A percentile compares a stretch with the other conserved stretches of the same genome.
These are phyloP conservation scores for Trachymyrmex septentrionalis DNA, from an alignment of 1,140 invertebrate species.

Conservation along the genomic window DNA sequence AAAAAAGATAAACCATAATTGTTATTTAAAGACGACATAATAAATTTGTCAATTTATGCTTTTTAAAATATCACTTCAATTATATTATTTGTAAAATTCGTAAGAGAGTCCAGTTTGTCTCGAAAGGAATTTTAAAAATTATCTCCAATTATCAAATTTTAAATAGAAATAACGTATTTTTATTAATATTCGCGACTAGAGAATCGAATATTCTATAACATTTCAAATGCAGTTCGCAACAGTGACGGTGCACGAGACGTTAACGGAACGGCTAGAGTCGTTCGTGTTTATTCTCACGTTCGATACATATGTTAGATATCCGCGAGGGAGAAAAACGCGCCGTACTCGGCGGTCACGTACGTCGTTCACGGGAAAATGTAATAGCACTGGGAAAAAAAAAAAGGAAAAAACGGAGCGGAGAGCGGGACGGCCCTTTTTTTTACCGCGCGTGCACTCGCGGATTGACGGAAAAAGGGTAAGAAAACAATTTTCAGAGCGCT, in stretches of 20 bases:
- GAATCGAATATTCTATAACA: background rate
- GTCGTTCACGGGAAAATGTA: slow-evolving; percentile 73
- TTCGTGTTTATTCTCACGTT: slow-evolving; percentile 63
- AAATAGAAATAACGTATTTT: background rate
- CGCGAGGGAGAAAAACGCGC: background rate
- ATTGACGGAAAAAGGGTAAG: slow-evolving; percentile 75
- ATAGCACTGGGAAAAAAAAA: slow-evolving; percentile 48
- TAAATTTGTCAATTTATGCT: background rate
- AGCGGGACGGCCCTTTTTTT: slow-evolving; percentile 41
- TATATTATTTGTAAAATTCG: background rate
- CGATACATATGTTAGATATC: slow-evolving; percentile 59
- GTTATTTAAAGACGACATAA: background rate
- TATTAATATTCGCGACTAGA: background rate
- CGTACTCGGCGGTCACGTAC: slow-evolving; percentile 68
- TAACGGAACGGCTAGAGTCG: slow-evolving; percentile 21
- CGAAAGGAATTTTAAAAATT: background rate
- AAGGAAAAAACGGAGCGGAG: background rate
- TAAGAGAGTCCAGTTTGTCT: background rate
- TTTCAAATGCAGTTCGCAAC: slow-evolving; percentile 7
- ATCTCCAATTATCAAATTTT: background rate
- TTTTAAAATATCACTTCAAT: background rate
- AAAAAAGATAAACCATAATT: background rate
- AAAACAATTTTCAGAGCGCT: slow-evolving; percentile 76
- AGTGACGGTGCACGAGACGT: slow-evolving; percentile 15
- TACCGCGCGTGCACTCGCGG: slow-evolving; percentile 31